phyloP scores from a whole-genome alignment of 2,888 invertebrate species.

The Andrena marginata region DNA sequence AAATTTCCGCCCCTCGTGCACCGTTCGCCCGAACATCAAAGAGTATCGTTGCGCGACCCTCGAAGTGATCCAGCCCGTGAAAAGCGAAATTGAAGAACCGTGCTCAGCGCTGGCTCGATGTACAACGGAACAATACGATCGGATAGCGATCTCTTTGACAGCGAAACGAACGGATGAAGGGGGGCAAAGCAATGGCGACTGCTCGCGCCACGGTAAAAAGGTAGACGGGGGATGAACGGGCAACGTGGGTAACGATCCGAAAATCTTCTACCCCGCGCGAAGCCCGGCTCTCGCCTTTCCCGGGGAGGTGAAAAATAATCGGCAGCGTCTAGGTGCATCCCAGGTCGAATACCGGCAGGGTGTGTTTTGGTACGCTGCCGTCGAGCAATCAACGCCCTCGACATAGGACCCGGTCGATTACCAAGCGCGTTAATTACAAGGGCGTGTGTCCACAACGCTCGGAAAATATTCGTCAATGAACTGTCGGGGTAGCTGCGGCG shows the following conservation, averaged over 20 bases:
- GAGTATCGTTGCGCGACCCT: not conserved
- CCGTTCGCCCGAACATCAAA: not conserved
- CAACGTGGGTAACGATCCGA: slow-evolving; percentile 47
- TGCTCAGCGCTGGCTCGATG: not conserved
- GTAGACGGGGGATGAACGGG: slow-evolving; percentile 22
- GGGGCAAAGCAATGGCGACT: slow-evolving; percentile 62
- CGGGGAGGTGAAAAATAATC: slow-evolving; percentile 29
- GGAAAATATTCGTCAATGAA: slow-evolving; percentile 64
- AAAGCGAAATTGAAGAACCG: slow-evolving; percentile 14
- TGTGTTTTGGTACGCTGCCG: slow-evolving; percentile 69
- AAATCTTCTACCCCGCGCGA: slow-evolving; percentile 50
- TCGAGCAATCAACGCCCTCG: slow-evolving; percentile 72
- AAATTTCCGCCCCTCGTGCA: not conserved
- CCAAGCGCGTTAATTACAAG: slow-evolving; percentile 64
- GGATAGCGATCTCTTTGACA: slow-evolving; percentile 43
- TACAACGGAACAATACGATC: slow-evolving; percentile 11
- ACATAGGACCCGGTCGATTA: slow-evolving; percentile 67
- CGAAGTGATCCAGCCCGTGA: not conserved
- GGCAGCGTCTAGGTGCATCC: slow-evolving; percentile 3
- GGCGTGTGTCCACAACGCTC: slow-evolving; percentile 40
- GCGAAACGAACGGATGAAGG: slow-evolving; percentile 9
- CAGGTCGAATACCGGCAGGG: slow-evolving; percentile 20
- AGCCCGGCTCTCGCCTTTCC: slow-evolving; percentile 67
- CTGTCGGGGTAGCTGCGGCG: not conserved
- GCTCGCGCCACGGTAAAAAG: slow-evolving; percentile 21